Evolutionary conservation across 2,113 vertebrate species (phyloP).

Genomic region (Tapirus terrestris): DNA sequence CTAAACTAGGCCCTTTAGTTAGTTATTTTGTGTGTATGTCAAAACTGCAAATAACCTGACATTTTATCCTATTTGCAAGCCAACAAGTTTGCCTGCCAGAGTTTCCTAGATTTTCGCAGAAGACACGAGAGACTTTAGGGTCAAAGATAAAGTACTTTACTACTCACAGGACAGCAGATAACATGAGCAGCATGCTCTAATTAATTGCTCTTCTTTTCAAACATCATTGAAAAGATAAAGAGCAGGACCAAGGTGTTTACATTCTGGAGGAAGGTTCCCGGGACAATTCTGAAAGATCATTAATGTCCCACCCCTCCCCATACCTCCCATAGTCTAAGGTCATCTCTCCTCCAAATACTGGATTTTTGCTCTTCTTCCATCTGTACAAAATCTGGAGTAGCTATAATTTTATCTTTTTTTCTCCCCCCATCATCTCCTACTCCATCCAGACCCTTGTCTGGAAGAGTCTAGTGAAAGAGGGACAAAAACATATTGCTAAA

Average conservation of each 20-base stretch:
- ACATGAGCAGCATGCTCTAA: not conserved
- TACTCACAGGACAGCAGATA: not conserved
- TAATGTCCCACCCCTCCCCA: not conserved
- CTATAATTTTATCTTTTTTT: not conserved
- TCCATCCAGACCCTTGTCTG: not conserved
- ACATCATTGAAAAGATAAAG: not conserved
- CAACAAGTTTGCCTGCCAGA: not conserved
- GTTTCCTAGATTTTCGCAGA: slow-evolving; percentile 10
- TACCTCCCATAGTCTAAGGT: not conserved
- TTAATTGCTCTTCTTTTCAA: not conserved
- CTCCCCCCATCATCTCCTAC: rapidly evolving
- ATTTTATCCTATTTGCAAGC: not conserved
- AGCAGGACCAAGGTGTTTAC: not conserved
- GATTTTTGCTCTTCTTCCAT: not conserved
- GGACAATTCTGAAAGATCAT: not conserved
- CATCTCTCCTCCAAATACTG: not conserved
- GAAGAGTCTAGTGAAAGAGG: not conserved
- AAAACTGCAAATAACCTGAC: slow-evolving; percentile 12
- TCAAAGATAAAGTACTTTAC: slow-evolving; percentile 13
- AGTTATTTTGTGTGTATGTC: not conserved
- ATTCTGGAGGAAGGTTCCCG: not conserved
- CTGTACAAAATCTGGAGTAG: not conserved
- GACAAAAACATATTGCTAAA: not conserved
- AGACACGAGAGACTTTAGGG: not conserved
- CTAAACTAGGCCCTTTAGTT: not conserved